Conservation (phyloP, 1,140 invertebrate species). For the Sycophila sp. region DNA sequence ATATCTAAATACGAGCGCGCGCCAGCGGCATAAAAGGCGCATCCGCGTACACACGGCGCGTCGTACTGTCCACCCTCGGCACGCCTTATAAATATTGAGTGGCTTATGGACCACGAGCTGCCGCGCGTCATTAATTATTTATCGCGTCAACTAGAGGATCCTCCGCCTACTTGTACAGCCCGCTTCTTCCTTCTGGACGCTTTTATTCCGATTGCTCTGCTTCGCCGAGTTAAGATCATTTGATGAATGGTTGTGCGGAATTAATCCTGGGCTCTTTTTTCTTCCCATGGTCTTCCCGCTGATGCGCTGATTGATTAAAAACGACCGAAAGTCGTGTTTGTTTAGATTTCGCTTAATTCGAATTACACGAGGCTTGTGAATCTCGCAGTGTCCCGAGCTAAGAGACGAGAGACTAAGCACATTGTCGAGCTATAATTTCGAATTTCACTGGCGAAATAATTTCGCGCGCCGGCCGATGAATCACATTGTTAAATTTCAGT, state of each 20-base stretch:
- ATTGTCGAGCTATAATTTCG: background rate
- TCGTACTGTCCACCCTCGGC: background rate
- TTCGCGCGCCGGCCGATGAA: background rate
- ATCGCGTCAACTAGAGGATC: constrained; percentile 51
- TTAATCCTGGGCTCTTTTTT: too few species aligned
- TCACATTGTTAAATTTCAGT: constrained; percentile 9
- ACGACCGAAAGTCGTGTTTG: too few species aligned
- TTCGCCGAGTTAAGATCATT: background rate
- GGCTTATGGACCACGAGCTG: constrained; percentile 41
- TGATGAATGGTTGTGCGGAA: background rate
- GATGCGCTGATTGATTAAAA: too few species aligned
- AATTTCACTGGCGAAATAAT: background rate
- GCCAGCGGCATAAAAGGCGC: constrained; percentile 23
- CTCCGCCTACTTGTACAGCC: background rate
- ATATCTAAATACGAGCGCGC: constrained; percentile 62
- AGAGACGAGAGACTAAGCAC: too few species aligned
- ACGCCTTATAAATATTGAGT: constrained; percentile 63
- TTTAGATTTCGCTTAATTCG: too few species aligned
- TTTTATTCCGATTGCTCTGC: background rate
- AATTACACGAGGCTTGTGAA: too few species aligned
- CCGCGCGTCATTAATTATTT: constrained; percentile 64
- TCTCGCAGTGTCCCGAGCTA: too few species aligned
- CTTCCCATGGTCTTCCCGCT: too few species aligned
- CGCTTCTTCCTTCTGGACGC: background rate
- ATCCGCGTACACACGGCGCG: too few species aligned